These are phyloP conservation scores for Novumbra hubbsi DNA, from an alignment of 2,797 vertebrate genomes.

Conservation along the genomic window DNA sequence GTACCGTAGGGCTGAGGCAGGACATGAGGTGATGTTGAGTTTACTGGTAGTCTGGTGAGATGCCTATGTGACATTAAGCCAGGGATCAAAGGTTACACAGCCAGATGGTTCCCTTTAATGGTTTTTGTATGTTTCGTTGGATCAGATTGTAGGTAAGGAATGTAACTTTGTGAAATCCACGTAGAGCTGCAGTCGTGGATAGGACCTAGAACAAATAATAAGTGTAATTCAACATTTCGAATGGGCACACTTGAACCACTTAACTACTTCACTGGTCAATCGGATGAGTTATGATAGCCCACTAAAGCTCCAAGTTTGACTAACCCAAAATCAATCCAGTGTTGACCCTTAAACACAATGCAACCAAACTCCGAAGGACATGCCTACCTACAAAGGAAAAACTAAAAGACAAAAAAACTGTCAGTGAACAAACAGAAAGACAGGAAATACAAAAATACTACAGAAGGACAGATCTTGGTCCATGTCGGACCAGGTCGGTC, in stretches of 20 bases:
- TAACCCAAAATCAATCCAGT: background rate
- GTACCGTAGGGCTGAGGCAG: constrained; percentile 10
- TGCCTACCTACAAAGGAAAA: background rate
- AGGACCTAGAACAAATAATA: background rate
- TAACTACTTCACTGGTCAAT: background rate
- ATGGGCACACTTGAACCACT: background rate
- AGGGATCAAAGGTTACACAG: background rate
- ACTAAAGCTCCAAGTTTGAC: background rate
- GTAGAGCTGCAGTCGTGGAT: background rate
- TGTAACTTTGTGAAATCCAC: background rate
- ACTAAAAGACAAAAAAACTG: constrained; percentile 18
- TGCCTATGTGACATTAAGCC: background rate
- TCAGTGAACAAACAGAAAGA: background rate
- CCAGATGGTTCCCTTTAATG: background rate
- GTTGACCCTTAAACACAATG: background rate
- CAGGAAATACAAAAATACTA: no score
- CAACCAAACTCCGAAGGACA: background rate
- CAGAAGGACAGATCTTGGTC: no score
- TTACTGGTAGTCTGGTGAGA: background rate
- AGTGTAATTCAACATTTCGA: background rate
- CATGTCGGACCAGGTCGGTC: no score
- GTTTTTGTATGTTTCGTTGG: background rate
- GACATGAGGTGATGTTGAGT: constrained; percentile 16
- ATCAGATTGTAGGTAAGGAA: background rate
- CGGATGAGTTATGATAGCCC: background rate